Evolutionary conservation across 2,888 invertebrate species (phyloP), one percentile per base, ranked within the genome.

Genomic region (Lochmaea capreae): DNA sequence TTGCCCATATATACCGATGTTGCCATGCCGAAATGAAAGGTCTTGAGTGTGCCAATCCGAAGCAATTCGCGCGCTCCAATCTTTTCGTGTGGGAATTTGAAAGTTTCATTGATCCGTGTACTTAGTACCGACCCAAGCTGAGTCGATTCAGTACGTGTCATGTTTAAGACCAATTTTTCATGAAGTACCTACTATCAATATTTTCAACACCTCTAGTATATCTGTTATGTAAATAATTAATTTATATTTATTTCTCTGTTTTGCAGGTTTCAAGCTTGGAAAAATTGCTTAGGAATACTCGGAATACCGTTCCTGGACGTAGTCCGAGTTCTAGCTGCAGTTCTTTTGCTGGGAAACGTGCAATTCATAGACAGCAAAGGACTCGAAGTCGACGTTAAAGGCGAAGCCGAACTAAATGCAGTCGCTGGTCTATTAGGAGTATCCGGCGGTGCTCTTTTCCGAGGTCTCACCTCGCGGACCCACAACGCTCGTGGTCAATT

Each of bases 221-320:
- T n/a, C 49, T 49, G 49, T n/a, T 49, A n/a, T n/a, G 0, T 5
- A 8, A 8, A 8, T 0, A 39, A 39, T 39, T 39, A 9, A 39
- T 39, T 39, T 2, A 39, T 39, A 9, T 39, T 39, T 39, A 39
- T 39, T 9, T 9, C 33, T 33, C 6, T 43, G 2, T 43, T 61
- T 83, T 82, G 80, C 65, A 90, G 95, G 75, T 97, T 97, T 87
- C 94, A 94, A 87, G 94, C 95, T 0, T 97, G 97, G 97, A 97
- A 97, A 88, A 93, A 95, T 39, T 95, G 95, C 83, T 89, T 97
- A 74, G 95, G 95, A 71, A 94, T 96, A 67, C 90, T 98, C 69
- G 97, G 97, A 52, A 97, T 98, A 81, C 97, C 97, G 1, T 97
- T 97, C 87, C 88, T 96, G 86, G 97, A 98, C 87, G 97, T 98